Conservation (phyloP, 2,888 invertebrate genomes). For the Catocala sponsa region DNA sequence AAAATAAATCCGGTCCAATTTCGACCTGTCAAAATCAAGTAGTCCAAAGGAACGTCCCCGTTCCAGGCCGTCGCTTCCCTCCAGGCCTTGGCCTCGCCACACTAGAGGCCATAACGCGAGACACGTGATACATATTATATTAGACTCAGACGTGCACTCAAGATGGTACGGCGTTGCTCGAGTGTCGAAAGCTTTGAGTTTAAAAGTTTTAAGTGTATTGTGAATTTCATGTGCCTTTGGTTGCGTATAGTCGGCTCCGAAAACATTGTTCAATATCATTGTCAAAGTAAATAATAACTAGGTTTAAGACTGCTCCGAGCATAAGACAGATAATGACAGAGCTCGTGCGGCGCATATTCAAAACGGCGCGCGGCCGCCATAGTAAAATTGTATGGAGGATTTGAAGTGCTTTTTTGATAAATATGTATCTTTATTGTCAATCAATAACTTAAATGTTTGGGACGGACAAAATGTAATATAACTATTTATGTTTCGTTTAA, state of each 20-base stretch:
- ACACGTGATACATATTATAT: conserved; percentile 80
- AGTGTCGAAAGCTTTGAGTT: conserved; percentile 68
- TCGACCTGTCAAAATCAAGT: background rate
- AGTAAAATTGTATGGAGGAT: too few species aligned
- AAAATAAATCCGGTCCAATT: background rate
- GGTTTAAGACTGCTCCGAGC: too few species aligned
- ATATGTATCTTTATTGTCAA: too few species aligned
- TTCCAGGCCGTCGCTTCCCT: background rate
- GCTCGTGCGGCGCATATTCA: too few species aligned
- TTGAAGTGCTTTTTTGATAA: too few species aligned
- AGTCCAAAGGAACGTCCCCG: background rate
- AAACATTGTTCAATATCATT: conserved; percentile 9
- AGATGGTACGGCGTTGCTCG: conserved; percentile 52
- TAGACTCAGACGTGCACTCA: conserved; percentile 75
- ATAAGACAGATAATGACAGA: too few species aligned
- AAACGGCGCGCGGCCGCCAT: too few species aligned
- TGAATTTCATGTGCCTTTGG: conserved; percentile 59
- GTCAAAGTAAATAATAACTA: background rate
- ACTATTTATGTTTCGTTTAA: too few species aligned
- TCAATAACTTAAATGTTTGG: too few species aligned
- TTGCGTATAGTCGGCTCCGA: conserved; percentile 25
- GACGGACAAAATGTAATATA: too few species aligned
- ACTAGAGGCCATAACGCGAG: conserved; percentile 53
- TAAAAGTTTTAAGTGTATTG: conserved; percentile 71
- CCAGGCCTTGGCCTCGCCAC: conserved; percentile 19